Evolutionary conservation across 2,888 invertebrate species (phyloP).

Genomic region (Protonemura montana): DNA sequence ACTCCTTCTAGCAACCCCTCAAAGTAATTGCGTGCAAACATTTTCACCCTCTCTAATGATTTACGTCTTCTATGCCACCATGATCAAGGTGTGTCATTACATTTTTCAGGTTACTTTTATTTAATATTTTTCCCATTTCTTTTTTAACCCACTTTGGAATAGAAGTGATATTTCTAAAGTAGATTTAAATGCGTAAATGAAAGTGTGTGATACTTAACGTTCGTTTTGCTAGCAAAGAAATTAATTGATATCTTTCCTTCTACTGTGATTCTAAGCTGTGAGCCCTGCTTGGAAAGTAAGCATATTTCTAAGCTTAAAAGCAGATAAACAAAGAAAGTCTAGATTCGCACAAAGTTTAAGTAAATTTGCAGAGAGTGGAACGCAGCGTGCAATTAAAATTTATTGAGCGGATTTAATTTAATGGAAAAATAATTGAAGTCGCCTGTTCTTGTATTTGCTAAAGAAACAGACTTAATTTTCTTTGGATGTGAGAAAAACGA

Average conservation of each 20-base stretch:
- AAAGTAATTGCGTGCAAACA: too few relatives aligned
- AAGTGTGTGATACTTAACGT: too few relatives aligned
- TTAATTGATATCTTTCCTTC: not conserved
- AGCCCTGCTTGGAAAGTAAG: not conserved
- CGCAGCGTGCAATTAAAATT: not conserved
- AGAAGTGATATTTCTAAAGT: too few relatives aligned
- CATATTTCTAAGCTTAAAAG: not conserved
- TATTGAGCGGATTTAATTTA: slow-evolving; percentile 7
- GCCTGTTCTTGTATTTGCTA: not conserved
- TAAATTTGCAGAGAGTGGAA: not conserved
- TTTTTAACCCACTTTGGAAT: too few relatives aligned
- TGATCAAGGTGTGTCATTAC: too few relatives aligned
- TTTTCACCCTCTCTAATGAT: too few relatives aligned
- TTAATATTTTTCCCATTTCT: too few relatives aligned
- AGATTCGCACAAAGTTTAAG: not conserved
- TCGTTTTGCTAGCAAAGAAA: not conserved
- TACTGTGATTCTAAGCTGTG: not conserved
- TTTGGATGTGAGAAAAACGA: not conserved
- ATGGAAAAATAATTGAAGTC: not conserved
- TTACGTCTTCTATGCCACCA: too few relatives aligned
- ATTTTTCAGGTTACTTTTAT: too few relatives aligned
- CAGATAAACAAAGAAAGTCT: not conserved
- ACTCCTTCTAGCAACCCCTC: too few relatives aligned
- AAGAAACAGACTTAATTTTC: not conserved
- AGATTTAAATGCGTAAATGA: too few relatives aligned